A percentile compares a stretch with the other conserved stretches of the same genome.
These are phyloP conservation scores for Caenorhabditis angaria DNA, from an alignment of 2,888 invertebrate genomes.

Conservation along the genomic window DNA sequence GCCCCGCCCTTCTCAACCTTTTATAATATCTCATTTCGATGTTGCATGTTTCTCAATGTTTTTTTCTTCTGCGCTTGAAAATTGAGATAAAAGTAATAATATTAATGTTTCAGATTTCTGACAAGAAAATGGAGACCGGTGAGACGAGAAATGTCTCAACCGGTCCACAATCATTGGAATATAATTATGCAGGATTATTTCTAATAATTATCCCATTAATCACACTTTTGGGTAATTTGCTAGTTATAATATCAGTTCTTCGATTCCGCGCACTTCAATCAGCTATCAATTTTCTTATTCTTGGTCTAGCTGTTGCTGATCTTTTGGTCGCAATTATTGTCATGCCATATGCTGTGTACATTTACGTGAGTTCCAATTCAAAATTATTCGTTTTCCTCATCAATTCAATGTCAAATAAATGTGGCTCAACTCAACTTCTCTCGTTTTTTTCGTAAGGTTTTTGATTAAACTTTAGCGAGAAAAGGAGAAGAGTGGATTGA, in stretches of 20 bases:
- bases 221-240: slow-evolving; percentile 68
- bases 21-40: slow-evolving; percentile 6
- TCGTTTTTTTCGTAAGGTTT: not conserved
- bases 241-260: slow-evolving; percentile 68
- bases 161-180: slow-evolving; percentile 14
- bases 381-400: too few relatives aligned
- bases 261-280: slow-evolving; percentile 80
- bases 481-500: not conserved
- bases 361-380: slow-evolving; percentile 59
- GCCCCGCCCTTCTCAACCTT: not conserved
- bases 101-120: slow-evolving; percentile 11
- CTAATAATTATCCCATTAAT: slow-evolving; percentile 59
- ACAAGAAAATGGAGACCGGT: slow-evolving; percentile 35
- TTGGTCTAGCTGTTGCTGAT: slow-evolving; percentile 78
- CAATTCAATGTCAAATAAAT: not conserved
- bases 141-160: slow-evolving; percentile 43
- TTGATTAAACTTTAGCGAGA: not conserved
- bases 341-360: slow-evolving; percentile 71
- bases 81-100: not conserved
- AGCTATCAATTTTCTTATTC: slow-evolving; percentile 98
- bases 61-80: not conserved
- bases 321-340: slow-evolving; percentile 70
- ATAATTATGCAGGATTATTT: slow-evolving; percentile 54
- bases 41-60: too few relatives aligned
- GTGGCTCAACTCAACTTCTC: not conserved